A percentile compares a stretch with the other conserved stretches of the same genome.
These are phyloP conservation scores for Diplogasteroides magnus DNA, from an alignment of 1,140 invertebrate genomes.

Conservation along the genomic window DNA sequence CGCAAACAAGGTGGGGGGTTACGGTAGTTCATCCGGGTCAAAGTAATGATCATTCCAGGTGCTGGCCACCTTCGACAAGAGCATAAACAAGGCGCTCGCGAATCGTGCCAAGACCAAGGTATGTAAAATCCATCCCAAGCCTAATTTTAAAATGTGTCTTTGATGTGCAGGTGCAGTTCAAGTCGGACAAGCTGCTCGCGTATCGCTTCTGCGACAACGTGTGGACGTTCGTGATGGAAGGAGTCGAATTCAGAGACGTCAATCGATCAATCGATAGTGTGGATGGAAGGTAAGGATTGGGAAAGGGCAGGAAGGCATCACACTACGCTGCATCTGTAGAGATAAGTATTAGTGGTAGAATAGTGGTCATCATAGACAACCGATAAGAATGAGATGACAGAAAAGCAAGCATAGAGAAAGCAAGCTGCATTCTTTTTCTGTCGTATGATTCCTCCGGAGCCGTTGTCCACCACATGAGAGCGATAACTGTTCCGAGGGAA, in stretches of 20 bases:
- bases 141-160: too few relatives aligned
- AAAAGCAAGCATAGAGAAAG: not conserved
- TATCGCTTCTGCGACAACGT: conserved; percentile 99
- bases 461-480: too few relatives aligned
- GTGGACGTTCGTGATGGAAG: conserved; percentile 98
- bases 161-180: conserved; percentile 14
- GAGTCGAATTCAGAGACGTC: conserved; percentile 94
- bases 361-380: not conserved
- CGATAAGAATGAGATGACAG: not conserved
- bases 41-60: not conserved
- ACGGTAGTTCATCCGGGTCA: not conserved
- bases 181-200: conserved; percentile 91
- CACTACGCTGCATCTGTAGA: not conserved
- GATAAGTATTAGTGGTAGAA: conserved; percentile 3
- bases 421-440: not conserved
- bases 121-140: too few relatives aligned
- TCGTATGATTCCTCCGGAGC: too few relatives aligned
- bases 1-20: conserved; percentile 72
- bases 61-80: conserved; percentile 89
- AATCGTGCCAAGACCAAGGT: conserved; percentile 45
- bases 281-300: conserved; percentile 73
- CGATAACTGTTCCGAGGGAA: too few relatives aligned
- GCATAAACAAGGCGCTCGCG: conserved; percentile 88
- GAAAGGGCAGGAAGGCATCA: not conserved
- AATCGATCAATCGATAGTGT: conserved; percentile 58